A percentile compares a stretch with the other conserved stretches of the same genome.
Evolutionary conservation across 2,113 vertebrate species (phyloP).

Genomic region (Tiliqua scincoides): DNA sequence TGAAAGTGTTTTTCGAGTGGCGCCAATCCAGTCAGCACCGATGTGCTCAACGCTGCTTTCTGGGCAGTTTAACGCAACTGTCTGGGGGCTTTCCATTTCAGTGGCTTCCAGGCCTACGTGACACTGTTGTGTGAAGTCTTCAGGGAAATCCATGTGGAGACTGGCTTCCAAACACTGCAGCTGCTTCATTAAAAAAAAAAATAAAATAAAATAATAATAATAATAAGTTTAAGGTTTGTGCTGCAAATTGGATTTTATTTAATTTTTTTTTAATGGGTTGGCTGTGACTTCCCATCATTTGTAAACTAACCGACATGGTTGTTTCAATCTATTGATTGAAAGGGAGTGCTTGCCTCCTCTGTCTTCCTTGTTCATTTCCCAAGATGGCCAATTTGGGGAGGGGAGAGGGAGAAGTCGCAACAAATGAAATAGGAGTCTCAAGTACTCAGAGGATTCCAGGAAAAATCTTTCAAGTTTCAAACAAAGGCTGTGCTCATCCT

Average conservation of each 20-base stretch:
- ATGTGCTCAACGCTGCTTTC: too few species aligned
- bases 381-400: not conserved
- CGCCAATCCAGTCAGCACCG: too few species aligned
- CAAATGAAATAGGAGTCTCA: not conserved
- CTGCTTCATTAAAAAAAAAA: too few species aligned
- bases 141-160: too few species aligned
- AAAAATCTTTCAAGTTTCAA: not conserved
- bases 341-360: not conserved
- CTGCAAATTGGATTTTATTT: not conserved
- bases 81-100: too few species aligned
- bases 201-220: too few species aligned
- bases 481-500: conserved; percentile 12
- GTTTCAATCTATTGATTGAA: conserved; percentile 5
- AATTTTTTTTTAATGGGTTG: not conserved
- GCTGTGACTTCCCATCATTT: not conserved
- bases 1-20: too few species aligned
- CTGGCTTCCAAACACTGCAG: too few species aligned
- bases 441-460: not conserved
- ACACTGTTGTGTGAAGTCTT: too few species aligned
- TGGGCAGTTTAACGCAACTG: too few species aligned
- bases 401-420: not conserved
- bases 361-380: not conserved
- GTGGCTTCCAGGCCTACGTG: too few species aligned
- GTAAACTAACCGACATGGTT: not conserved
- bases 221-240: not conserved